These are phyloP conservation scores for Boloria selene DNA, from an alignment of 2,888 invertebrate species.

Conservation along the genomic window DNA sequence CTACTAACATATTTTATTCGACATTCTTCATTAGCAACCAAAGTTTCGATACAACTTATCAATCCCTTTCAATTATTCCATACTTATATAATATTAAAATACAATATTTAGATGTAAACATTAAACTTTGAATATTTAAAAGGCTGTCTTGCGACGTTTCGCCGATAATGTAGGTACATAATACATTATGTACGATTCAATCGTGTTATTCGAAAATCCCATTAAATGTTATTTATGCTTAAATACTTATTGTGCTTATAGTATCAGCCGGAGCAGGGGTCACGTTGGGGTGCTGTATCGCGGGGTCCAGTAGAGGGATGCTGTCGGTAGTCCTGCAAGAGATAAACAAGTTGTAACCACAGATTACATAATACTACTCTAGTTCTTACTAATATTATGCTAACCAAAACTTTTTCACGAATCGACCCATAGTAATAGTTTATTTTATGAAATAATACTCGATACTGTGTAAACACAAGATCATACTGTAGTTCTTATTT, in stretches of 20 bases:
- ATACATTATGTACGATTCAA: not conserved
- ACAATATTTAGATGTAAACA: conserved; percentile 20
- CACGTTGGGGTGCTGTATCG: conserved; percentile 67
- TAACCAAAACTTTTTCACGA: too few relatives aligned
- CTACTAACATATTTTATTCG: not conserved
- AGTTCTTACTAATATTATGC: too few relatives aligned
- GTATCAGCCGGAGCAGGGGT: conserved; percentile 74
- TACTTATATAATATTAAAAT: conserved; percentile 10
- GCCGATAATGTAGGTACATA: conserved; percentile 9
- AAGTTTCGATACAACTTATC: conserved; percentile 3
- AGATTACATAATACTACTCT: not conserved
- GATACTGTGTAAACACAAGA: too few relatives aligned
- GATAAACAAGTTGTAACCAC: not conserved
- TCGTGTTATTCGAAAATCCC: conserved; percentile 10
- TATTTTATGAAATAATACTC: too few relatives aligned
- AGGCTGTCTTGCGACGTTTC: not conserved
- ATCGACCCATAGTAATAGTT: too few relatives aligned
- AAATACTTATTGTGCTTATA: conserved; percentile 79
- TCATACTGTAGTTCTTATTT: too few relatives aligned
- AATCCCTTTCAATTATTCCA: conserved; percentile 9
- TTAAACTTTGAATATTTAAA: conserved; percentile 10
- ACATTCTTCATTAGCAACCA: not conserved
- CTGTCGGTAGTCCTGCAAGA: conserved; percentile 70
- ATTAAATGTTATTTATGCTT: conserved; percentile 42
- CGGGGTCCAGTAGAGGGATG: conserved; percentile 73